Conservation (phyloP, 2,113 vertebrate genomes). For the Nanorana parkeri region DNA sequence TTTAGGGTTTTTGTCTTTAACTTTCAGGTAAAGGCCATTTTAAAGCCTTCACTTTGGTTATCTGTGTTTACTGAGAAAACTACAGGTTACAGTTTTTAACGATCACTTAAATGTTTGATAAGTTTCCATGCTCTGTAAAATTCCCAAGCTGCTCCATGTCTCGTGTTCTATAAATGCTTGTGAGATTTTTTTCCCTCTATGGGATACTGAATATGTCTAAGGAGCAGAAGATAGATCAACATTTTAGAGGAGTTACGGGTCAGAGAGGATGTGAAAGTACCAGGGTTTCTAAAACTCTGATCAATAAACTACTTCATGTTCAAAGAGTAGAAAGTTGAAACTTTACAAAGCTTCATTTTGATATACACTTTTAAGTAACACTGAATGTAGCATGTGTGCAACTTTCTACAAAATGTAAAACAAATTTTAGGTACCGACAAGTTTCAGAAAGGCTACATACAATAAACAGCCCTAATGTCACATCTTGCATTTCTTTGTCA, state of each 20-base stretch:
- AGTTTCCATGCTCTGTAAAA: background rate
- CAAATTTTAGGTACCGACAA: no score
- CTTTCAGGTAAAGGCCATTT: no score
- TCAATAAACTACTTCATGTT: conserved; percentile 6
- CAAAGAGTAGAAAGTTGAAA: background rate
- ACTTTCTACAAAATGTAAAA: no score
- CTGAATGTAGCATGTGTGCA: no score
- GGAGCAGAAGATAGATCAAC: conserved; percentile 36
- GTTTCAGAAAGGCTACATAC: no score
- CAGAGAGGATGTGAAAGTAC: background rate
- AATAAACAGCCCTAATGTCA: no score
- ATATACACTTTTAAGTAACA: no score
- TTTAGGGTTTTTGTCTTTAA: no score
- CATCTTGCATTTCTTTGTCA: no score
- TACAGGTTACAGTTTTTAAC: no score
- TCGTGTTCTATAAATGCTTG: conserved; percentile 31
- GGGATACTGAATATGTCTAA: conserved; percentile 19
- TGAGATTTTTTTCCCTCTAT: conserved; percentile 23
- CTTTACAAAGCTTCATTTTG: background rate
- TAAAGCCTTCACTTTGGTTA: no score
- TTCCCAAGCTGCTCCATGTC: background rate
- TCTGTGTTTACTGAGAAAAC: no score
- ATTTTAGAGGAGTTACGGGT: background rate
- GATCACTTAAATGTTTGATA: background rate
- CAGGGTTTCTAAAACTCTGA: background rate